These are phyloP conservation scores for Anticlea derivata DNA, from an alignment of 2,888 invertebrate genomes.

Conservation along the genomic window DNA sequence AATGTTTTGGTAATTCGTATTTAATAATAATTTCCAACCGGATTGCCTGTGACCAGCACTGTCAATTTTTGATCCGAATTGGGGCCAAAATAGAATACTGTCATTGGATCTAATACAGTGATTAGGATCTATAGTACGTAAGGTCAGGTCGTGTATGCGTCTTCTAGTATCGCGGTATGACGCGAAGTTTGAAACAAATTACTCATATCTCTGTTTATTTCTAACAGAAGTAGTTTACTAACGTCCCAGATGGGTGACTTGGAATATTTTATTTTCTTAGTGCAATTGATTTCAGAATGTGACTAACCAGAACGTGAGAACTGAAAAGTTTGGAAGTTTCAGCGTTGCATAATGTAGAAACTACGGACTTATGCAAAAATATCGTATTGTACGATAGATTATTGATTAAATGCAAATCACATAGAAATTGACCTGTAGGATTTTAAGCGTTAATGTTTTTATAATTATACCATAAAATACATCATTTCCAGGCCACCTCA, in stretches of 20 bases:
- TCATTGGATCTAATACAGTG: neutral
- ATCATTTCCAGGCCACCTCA: neutral
- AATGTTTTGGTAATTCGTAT: neutral
- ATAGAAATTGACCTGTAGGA: slow-evolving; percentile 14
- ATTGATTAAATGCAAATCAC: slow-evolving; percentile 21
- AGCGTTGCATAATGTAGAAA: slow-evolving; percentile 25
- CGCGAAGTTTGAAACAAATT: neutral
- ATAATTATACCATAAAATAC: neutral
- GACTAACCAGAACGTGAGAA: neutral
- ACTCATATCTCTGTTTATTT: neutral
- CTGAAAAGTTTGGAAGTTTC: neutral
- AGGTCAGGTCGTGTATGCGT: neutral
- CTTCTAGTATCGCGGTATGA: neutral
- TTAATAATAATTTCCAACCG: neutral
- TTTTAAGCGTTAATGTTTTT: neutral
- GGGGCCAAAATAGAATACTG: neutral
- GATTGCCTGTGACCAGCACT: neutral
- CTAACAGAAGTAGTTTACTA: neutral
- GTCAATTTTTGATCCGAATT: slow-evolving; percentile 3
- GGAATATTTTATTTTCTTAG: neutral
- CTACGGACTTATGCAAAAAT: slow-evolving; percentile 32
- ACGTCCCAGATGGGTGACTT: neutral
- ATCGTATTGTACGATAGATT: slow-evolving; percentile 28
- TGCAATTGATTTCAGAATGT: neutral
- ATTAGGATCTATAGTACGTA: neutral